Evolutionary conservation across 2,888 invertebrate species (phyloP).

Genomic region (Scaptomyza parva): DNA sequence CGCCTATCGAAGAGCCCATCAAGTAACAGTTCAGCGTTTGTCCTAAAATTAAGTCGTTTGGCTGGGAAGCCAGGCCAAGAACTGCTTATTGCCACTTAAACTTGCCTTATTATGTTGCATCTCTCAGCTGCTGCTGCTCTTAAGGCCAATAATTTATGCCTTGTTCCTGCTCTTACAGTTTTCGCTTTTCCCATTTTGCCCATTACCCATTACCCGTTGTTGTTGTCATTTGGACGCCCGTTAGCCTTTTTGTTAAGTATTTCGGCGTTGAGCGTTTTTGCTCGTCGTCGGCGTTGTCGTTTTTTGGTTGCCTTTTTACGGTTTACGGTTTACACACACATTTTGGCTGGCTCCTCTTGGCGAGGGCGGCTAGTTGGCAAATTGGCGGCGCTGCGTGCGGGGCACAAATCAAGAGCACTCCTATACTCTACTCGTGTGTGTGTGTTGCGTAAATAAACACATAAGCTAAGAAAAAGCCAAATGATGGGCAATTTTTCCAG

Average conservation of each 20-base stretch:
- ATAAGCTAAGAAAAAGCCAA: constrained; percentile 6
- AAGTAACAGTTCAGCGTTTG: constrained; percentile 60
- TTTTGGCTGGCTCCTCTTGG: constrained; percentile 56
- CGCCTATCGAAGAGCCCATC: constrained; percentile 63
- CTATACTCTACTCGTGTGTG: constrained; percentile 33
- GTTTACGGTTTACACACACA: constrained; percentile 21
- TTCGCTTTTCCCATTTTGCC: constrained; percentile 24
- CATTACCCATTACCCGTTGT: no score
- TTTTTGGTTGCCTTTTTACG: no score
- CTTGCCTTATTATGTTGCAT: constrained; percentile 64
- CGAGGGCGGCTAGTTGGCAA: constrained; percentile 72
- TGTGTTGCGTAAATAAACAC: constrained; percentile 32
- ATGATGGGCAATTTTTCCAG: constrained; percentile 24
- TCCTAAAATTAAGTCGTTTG: constrained; percentile 66
- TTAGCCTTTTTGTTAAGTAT: constrained; percentile 63
- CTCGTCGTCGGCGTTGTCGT: constrained; percentile 48
- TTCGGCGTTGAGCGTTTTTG: constrained; percentile 64
- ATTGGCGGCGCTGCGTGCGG: constrained; percentile 68
- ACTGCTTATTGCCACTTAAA: constrained; percentile 64
- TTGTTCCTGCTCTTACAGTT: constrained; percentile 40
- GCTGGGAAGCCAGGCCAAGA: constrained; percentile 35
- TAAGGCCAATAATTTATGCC: constrained; percentile 51
- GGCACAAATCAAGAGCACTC: constrained; percentile 42
- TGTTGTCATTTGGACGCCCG: constrained; percentile 41
- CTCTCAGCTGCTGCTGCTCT: constrained; percentile 44